Percentiles rank a stretch among this genome's conserved stretches.
phyloP scores from a whole-genome alignment of 1,140 invertebrate genomes.

The Stenopsyche tienmushanensis region DNA sequence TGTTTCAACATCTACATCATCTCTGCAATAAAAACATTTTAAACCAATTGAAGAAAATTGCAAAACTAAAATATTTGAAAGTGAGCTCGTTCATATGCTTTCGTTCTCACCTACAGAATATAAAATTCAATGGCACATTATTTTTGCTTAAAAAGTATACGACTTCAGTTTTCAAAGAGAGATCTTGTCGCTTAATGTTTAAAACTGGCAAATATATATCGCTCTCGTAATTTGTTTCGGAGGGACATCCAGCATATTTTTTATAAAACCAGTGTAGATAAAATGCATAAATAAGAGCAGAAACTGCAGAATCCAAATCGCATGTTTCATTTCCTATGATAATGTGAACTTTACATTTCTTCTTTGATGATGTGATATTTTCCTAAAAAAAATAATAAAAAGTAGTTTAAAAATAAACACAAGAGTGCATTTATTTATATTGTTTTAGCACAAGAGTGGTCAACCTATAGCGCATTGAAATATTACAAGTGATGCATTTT shows the following conservation, averaged over 20 bases:
- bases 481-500: too few species aligned
- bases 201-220: constrained; percentile 59
- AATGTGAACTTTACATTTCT: too few species aligned
- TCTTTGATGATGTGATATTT: too few species aligned
- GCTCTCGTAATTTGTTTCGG: constrained; percentile 34
- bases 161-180: constrained; percentile 69
- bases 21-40: constrained; percentile 46
- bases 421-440: too few species aligned
- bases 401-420: too few species aligned
- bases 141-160: constrained; percentile 59
- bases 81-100: constrained; percentile 25
- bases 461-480: too few species aligned
- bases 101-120: constrained; percentile 59
- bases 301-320: constrained; percentile 71
- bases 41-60: constrained; percentile 4
- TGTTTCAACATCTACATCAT: constrained; percentile 58
- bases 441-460: too few species aligned
- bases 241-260: constrained; percentile 36
- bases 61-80: constrained; percentile 11
- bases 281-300: constrained; percentile 59
- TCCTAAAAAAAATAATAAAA: too few species aligned
- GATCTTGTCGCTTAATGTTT: constrained; percentile 64
- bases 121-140: constrained; percentile 51
- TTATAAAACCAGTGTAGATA: constrained; percentile 47
- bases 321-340: constrained; percentile 72